Evolutionary conservation across 37 sponge, comb jelly and placozoan genomes (phyloP).

Genomic region (Halichondria panicea): DNA sequence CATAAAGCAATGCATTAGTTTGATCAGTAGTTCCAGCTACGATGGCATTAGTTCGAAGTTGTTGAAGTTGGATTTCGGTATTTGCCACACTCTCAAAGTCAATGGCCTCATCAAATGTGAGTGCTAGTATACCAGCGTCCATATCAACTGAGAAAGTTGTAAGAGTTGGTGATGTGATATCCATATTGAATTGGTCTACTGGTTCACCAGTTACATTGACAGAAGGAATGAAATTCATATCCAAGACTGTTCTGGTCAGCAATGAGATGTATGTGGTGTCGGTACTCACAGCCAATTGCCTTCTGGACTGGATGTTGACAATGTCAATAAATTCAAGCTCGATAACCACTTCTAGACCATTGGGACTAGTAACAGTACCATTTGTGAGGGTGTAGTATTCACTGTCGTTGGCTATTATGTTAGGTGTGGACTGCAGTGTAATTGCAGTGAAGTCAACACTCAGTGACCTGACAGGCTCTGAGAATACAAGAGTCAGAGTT

Average conservation of each 20-base stretch:
- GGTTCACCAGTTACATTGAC: slow-evolving; percentile 33
- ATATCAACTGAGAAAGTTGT: slow-evolving; percentile 65
- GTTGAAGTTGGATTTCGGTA: slow-evolving; percentile 7
- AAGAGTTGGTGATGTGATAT: slow-evolving; percentile 56
- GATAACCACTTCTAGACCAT: slow-evolving; percentile 43
- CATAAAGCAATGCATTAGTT: slow-evolving; percentile 1
- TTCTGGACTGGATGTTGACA: slow-evolving; percentile 62
- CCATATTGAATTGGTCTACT: slow-evolving; percentile 25
- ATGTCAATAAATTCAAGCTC: slow-evolving; percentile 64
- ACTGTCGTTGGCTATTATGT: slow-evolving; percentile 6
- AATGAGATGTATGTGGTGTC: slow-evolving; percentile 62
- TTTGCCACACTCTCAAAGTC: slow-evolving; percentile 34
- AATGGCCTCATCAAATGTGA: slow-evolving; percentile 78
- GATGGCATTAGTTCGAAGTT: not conserved
- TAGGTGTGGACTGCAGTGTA: slow-evolving; percentile 57
- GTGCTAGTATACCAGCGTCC: slow-evolving; percentile 51
- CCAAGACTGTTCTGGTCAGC: slow-evolving; percentile 31
- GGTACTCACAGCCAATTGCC: slow-evolving; percentile 27
- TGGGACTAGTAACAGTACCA: slow-evolving; percentile 52
- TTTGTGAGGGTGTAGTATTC: slow-evolving; percentile 59
- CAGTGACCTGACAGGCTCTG: slow-evolving; percentile 69
- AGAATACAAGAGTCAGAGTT: slow-evolving; percentile 65
- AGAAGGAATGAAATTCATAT: slow-evolving; percentile 72
- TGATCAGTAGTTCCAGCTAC: not conserved
- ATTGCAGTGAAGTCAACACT: slow-evolving; percentile 48